These are phyloP conservation scores for Allophyes oxyacanthae DNA, from an alignment of 2,888 invertebrate species.

Conservation along the genomic window DNA sequence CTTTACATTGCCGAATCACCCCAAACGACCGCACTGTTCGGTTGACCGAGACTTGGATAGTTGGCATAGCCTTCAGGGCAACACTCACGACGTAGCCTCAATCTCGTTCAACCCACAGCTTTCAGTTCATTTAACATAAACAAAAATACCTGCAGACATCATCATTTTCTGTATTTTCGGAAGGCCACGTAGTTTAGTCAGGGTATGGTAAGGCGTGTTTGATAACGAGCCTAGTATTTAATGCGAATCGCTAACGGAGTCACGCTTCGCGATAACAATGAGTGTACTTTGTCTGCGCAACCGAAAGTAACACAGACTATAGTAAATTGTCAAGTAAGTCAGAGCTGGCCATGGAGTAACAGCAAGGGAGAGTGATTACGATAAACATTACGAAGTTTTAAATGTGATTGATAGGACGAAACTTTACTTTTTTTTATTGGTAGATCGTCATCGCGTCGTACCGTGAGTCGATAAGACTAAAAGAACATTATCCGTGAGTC, in stretches of 20 bases:
- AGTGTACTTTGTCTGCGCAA: conserved; percentile 6
- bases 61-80: conserved; percentile 49
- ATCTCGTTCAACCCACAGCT: conserved; percentile 49
- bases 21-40: conserved; percentile 54
- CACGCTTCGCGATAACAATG: conserved; percentile 12
- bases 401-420: too few species aligned
- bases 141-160: conserved; percentile 55
- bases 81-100: conserved; percentile 18
- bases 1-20: conserved; percentile 80
- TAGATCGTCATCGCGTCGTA: too few species aligned
- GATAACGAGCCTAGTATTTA: conserved; percentile 14
- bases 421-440: too few species aligned
- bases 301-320: conserved; percentile 12
- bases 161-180: conserved; percentile 41
- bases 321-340: conserved; percentile 19
- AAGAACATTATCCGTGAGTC: too few species aligned
- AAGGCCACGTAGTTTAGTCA: conserved; percentile 40
- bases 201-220: conserved; percentile 13
- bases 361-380: too few species aligned
- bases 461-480: too few species aligned
- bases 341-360: conserved; percentile 3
- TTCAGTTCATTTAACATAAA: conserved; percentile 53
- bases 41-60: conserved; percentile 30
- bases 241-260: conserved; percentile 21
- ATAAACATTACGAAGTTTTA: too few species aligned